Evolutionary conservation across 2,113 vertebrate genomes (phyloP).

Genomic region (Albula glossodonta): DNA sequence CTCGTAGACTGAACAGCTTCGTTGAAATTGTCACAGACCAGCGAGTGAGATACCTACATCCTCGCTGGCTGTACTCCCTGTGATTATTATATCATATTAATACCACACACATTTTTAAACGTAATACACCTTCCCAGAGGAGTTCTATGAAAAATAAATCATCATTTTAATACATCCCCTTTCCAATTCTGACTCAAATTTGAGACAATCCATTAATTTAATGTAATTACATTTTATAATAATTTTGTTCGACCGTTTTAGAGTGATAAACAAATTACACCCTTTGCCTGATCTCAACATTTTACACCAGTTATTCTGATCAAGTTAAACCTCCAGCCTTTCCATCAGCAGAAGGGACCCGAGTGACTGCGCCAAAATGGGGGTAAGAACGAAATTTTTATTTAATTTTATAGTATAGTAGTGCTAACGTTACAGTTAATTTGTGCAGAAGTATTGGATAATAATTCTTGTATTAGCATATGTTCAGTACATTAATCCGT

Average conservation of each 20-base stretch:
- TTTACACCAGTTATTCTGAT: conserved; percentile 14
- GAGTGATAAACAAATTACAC: conserved; percentile 7
- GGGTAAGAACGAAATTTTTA: conserved; percentile 67
- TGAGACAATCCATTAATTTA: conserved; percentile 13
- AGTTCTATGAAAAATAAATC: conserved; percentile 15
- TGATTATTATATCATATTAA: conserved; percentile 20
- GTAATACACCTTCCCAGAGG: conserved; percentile 27
- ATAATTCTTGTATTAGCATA: background rate
- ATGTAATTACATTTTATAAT: conserved; percentile 6
- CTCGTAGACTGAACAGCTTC: conserved; percentile 5
- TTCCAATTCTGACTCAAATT: conserved; percentile 10
- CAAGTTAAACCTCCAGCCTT: conserved; percentile 54
- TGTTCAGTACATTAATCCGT: background rate
- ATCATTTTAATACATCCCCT: conserved; percentile 15
- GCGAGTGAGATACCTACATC: conserved; percentile 18
- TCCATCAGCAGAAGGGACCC: conserved; percentile 70
- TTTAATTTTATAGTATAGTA: conserved; percentile 14
- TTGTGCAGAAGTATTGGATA: conserved; percentile 21
- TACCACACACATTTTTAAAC: conserved; percentile 21
- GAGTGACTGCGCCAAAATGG: conserved; percentile 75
- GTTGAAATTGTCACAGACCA: conserved; percentile 14
- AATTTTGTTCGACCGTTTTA: background rate
- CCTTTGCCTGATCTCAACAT: conserved; percentile 1
- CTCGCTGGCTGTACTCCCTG: conserved; percentile 9
- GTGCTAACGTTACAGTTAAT: background rate